Conservation (phyloP, 2,797 vertebrate species). For the Sebastes iracundus region DNA sequence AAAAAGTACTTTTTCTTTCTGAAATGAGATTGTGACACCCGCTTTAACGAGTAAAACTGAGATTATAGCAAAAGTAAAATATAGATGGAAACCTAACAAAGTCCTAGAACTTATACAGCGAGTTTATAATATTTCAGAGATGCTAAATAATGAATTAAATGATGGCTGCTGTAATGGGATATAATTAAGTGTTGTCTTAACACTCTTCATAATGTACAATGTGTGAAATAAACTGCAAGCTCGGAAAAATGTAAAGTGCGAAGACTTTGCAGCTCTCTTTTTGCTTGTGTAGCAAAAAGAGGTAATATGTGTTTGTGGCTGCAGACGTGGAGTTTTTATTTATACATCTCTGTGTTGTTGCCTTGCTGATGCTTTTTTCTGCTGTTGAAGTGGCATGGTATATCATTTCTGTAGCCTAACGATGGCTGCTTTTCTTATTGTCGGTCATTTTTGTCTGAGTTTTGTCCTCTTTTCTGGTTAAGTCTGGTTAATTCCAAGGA, state of each 20-base stretch:
- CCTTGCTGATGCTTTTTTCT: neutral
- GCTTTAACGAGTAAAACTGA: neutral
- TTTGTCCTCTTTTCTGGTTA: neutral
- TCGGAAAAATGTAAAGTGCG: neutral
- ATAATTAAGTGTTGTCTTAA: neutral
- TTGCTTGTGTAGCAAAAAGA: too few species aligned
- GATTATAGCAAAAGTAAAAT: too few species aligned
- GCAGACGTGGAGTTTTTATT: too few species aligned
- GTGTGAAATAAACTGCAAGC: neutral
- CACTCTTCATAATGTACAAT: neutral
- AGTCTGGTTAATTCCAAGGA: neutral
- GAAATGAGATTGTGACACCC: constrained; percentile 18
- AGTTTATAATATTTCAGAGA: neutral
- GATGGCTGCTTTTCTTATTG: neutral
- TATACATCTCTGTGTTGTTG: neutral
- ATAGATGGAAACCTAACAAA: neutral
- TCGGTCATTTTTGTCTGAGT: neutral
- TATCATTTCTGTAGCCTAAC: neutral
- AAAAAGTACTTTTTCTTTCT: constrained; percentile 6
- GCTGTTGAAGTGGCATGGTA: neutral
- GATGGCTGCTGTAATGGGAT: neutral
- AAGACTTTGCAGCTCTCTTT: too few species aligned
- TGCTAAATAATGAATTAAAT: neutral
- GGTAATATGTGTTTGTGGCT: neutral
- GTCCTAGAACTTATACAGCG: neutral